phyloP scores from a whole-genome alignment of 1,140 invertebrate genomes.

The Ooceraea biroi region DNA sequence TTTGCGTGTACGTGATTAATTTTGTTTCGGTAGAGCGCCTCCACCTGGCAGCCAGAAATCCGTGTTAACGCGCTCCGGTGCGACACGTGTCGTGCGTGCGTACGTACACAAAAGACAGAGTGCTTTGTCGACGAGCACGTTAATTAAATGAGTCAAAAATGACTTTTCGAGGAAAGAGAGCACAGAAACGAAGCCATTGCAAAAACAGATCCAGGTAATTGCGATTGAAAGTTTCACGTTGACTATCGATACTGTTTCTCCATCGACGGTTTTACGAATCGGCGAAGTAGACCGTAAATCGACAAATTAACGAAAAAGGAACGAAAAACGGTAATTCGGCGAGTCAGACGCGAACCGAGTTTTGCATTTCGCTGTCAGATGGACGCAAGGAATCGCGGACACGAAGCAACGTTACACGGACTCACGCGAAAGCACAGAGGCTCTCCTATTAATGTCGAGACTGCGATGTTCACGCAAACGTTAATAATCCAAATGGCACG shows the following conservation, averaged over 20 bases:
- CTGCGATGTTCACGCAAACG: slow-evolving; percentile 15
- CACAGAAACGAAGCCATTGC: no score
- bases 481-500: slow-evolving; percentile 64
- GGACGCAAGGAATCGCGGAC: no score
- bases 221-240: no score
- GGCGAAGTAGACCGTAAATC: no score
- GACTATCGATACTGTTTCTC: no score
- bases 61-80: neutral
- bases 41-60: slow-evolving; percentile 35
- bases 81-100: neutral
- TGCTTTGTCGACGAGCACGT: neutral
- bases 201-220: no score
- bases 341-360: no score
- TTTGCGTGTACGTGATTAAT: slow-evolving; percentile 15
- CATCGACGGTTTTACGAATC: no score
- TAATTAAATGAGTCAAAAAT: neutral
- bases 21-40: slow-evolving; percentile 14
- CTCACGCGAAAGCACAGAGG: neutral
- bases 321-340: no score
- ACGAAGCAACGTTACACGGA: no score
- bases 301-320: no score
- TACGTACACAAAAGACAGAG: neutral
- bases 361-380: no score
- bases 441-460: slow-evolving; percentile 10
- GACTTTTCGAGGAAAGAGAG: neutral